Conservation (phyloP, 2,113 vertebrate species). For the Pelecanus crispus region DNA sequence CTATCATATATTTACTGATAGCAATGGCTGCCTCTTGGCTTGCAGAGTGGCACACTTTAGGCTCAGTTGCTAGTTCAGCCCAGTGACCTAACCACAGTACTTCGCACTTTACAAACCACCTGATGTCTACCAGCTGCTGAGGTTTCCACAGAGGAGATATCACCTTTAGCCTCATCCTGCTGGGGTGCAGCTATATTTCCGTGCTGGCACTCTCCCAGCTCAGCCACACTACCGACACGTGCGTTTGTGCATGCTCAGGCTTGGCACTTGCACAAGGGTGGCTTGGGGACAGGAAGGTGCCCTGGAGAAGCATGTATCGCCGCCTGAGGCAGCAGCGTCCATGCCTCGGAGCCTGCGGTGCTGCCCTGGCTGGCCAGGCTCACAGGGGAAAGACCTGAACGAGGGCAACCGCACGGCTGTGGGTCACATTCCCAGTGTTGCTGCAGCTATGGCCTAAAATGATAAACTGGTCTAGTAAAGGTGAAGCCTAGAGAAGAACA, state of each 20-base stretch:
- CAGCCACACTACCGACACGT: fast-evolving
- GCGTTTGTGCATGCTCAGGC: fast-evolving
- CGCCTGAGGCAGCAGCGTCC: fast-evolving
- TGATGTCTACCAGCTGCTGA: neutral
- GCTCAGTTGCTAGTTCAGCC: neutral
- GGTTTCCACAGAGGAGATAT: neutral
- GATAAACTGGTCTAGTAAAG: neutral
- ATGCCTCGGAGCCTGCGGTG: neutral
- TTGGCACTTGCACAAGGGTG: fast-evolving
- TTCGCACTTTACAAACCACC: neutral
- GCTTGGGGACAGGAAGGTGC: neutral
- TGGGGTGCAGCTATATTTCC: fast-evolving
- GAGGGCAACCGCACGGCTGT: fast-evolving
- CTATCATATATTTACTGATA: neutral
- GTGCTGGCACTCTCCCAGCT: fast-evolving
- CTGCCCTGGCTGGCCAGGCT: neutral
- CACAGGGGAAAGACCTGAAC: neutral
- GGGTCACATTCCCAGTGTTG: neutral
- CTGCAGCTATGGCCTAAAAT: neutral
- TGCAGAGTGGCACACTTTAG: neutral
- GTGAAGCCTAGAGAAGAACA: neutral
- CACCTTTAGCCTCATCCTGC: neutral
- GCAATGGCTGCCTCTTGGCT: neutral
- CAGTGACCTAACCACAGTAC: neutral
- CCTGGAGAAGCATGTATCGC: neutral